These are phyloP conservation scores for Uropetala carovei DNA, from an alignment of 2,888 invertebrate genomes.

Conservation along the genomic window DNA sequence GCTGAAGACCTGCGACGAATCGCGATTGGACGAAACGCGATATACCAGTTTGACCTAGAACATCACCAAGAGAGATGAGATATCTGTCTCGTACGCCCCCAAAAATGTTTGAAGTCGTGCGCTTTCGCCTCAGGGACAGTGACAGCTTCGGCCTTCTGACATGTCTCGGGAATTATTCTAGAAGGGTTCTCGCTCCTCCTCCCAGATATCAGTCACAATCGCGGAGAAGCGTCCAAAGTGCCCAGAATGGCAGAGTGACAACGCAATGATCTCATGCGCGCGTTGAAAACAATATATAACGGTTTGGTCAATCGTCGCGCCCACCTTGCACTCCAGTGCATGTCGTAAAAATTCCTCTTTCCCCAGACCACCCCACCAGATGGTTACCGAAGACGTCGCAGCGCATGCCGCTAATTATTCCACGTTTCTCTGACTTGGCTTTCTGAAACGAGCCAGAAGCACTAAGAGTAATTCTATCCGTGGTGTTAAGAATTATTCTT, in stretches of 20 bases:
- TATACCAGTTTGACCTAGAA: conserved; percentile 17
- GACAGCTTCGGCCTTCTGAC: neutral
- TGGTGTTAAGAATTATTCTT: too few species aligned
- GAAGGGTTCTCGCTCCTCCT: neutral
- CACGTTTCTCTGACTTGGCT: neutral
- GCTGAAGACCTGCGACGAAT: neutral
- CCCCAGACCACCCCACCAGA: too few species aligned
- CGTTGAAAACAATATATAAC: neutral
- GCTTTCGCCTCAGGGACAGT: neutral
- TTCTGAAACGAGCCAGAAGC: too few species aligned
- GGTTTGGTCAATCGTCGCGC: conserved; percentile 2
- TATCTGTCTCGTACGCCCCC: neutral
- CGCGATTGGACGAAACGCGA: neutral
- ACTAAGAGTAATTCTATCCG: too few species aligned
- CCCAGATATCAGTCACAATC: neutral
- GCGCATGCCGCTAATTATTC: neutral
- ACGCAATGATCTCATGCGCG: neutral
- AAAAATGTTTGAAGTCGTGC: neutral
- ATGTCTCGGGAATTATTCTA: neutral
- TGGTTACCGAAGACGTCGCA: neutral
- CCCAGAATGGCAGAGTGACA: neutral
- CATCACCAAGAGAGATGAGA: neutral
- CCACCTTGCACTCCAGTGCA: neutral
- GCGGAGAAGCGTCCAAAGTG: neutral
- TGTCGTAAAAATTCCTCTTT: neutral